phyloP scores from a whole-genome alignment of 2,113 vertebrate genomes.

The Cephalopholis sonnerati region DNA sequence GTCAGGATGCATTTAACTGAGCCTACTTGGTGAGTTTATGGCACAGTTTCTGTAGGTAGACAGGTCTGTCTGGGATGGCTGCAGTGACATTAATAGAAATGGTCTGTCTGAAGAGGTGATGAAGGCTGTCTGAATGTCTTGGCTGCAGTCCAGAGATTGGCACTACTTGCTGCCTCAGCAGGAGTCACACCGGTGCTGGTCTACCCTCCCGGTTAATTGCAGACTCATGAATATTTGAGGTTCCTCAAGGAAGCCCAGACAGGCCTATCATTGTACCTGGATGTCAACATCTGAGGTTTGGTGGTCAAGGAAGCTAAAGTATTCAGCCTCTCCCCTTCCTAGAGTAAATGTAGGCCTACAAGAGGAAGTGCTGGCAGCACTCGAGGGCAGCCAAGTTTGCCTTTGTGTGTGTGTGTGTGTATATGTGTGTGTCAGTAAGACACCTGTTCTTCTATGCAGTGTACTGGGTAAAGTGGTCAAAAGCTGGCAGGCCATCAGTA shows the following conservation, averaged over 20 bases:
- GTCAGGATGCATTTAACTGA: constrained; percentile 33
- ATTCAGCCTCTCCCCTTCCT: constrained; percentile 74
- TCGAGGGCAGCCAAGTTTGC: constrained; percentile 10
- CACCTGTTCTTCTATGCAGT: constrained; percentile 79
- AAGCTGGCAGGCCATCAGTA: constrained; percentile 73
- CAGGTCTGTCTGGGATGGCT: constrained; percentile 25
- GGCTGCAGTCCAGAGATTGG: constrained; percentile 46
- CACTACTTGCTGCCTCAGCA: constrained; percentile 64
- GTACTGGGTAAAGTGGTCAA: constrained; percentile 61
- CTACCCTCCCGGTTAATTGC: constrained; percentile 42
- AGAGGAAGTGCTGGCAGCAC: constrained; percentile 57
- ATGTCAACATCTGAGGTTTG: constrained; percentile 66
- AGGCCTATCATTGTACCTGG: constrained; percentile 74
- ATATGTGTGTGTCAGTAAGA: constrained; percentile 15
- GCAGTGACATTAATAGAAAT: constrained; percentile 60
- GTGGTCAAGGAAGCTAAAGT: constrained; percentile 60
- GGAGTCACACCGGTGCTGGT: constrained; percentile 27
- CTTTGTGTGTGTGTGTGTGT: constrained; percentile 19
- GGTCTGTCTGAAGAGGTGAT: constrained; percentile 66
- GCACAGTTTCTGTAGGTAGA: neutral
- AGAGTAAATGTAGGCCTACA: constrained; percentile 54
- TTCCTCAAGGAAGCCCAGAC: constrained; percentile 58
- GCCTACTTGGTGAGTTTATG: neutral
- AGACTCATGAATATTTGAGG: constrained; percentile 77
- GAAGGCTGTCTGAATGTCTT: constrained; percentile 47